Evolutionary conservation across 2,888 invertebrate species (phyloP), one percentile per base, ranked within the genome.

Genomic region (Coremacera marginata): DNA sequence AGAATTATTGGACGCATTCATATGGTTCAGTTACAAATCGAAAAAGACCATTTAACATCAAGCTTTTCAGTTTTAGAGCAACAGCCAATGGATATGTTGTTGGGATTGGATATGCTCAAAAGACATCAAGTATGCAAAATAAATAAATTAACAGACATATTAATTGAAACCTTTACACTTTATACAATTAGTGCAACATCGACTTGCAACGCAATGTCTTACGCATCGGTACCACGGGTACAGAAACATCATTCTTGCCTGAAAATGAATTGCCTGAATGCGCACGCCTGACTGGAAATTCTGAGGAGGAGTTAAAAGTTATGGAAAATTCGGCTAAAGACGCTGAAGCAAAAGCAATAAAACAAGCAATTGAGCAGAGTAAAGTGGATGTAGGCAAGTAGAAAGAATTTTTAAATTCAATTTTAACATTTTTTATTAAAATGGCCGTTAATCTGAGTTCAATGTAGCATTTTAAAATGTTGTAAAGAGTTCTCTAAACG

Each of bases 41-140:
- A 95, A 84, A 94, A 94, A 82, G 96, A 96, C 86, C 98, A 96
- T 89, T 92, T 99, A 60, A 96, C 97, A 1, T 97, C 98, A 3
- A 98, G 98, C 57, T 99, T 99, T 90, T 97, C 98, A 44, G 97
- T 99, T 55, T 91, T 99, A 67, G 96, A 98, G 87, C 95, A 98
- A 84, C 98, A 99, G 88, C 96, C 97, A 0, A 98, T 99, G 97
- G 99, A 99, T 86, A 98, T 99, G 97, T 90, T 99, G 77, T 91
- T 99, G 16, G 99, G 99, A 0, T 91, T 99, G 75, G 99, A 99
- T 87, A 98, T 99, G 98, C 91, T 99, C 0, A 97, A 96, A 90
- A 91, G 98, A 84, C 98, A 99, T 91, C 98, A 98, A 92, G 96
- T 95, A 86, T 77, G 81, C 1, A n/a, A 55, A 8, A 62, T 4